Conservation (phyloP, 2,113 vertebrate genomes). For the Festucalex cinctus region DNA sequence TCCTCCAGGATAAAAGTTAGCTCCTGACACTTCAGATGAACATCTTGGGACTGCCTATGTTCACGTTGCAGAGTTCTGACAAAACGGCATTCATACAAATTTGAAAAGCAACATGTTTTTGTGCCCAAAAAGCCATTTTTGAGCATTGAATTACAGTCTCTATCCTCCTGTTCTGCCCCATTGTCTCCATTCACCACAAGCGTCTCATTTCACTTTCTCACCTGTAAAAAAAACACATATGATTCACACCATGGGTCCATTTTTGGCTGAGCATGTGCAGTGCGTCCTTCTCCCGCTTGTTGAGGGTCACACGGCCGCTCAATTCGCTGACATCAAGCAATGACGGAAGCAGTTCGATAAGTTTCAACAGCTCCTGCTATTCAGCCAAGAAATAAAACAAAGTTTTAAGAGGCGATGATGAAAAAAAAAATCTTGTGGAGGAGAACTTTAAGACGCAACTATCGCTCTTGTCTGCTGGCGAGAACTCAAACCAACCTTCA, state of each 20-base stretch:
- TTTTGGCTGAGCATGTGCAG: conserved; percentile 71
- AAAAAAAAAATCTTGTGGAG: not conserved
- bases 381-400: conserved; percentile 3
- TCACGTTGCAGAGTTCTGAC: conserved; percentile 65
- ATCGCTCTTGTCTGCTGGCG: not conserved
- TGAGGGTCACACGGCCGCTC: conserved; percentile 64
- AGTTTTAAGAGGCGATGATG: not conserved
- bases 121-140: not conserved
- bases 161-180: too few relatives aligned
- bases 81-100: not conserved
- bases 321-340: conserved; percentile 78
- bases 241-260: conserved; percentile 73
- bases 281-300: conserved; percentile 67
- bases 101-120: not conserved
- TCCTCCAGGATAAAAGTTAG: conserved; percentile 77
- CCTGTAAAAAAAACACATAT: conserved; percentile 74
- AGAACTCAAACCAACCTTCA: conserved; percentile 48
- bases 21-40: conserved; percentile 76
- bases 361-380: conserved; percentile 63
- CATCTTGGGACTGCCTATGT: conserved; percentile 63
- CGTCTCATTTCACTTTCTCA: conserved; percentile 35
- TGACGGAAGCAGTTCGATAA: conserved; percentile 70
- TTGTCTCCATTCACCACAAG: too few relatives aligned
- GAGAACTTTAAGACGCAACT: not conserved
- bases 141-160: not conserved